These are phyloP conservation scores for Gallinago undulata DNA, from an alignment of 2,113 vertebrate genomes.

Conservation along the genomic window DNA sequence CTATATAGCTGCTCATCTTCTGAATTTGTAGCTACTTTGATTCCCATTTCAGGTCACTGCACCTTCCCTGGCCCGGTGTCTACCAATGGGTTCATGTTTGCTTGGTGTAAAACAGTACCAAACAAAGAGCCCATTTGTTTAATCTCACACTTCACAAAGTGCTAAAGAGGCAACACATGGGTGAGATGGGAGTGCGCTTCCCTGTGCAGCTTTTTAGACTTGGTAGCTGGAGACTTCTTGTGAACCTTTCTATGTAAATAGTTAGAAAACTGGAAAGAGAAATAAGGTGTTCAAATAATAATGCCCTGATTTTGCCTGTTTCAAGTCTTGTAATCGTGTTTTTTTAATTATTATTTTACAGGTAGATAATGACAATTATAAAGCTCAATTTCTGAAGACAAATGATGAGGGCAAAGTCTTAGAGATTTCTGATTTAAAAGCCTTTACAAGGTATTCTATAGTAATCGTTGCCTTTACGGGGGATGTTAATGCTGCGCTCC, in stretches of 20 bases:
- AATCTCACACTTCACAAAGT: rapidly evolving
- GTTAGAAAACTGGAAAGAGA: neutral
- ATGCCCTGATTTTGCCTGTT: neutral
- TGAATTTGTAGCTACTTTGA: neutral
- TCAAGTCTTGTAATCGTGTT: neutral
- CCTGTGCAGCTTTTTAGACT: neutral
- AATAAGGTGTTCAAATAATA: neutral
- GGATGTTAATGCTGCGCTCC: constrained; percentile 69
- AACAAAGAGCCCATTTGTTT: neutral
- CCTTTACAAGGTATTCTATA: constrained; percentile 89
- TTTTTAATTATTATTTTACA: constrained; percentile 41
- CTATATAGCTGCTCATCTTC: neutral
- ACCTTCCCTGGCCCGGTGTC: neutral
- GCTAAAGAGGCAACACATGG: neutral
- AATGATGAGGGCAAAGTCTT: constrained; percentile 79
- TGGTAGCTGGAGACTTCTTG: neutral
- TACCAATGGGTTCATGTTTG: neutral
- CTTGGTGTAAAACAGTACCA: neutral
- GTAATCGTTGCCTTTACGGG: constrained; percentile 88
- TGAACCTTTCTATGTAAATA: neutral
- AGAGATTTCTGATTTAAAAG: constrained; percentile 83
- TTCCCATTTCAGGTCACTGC: neutral
- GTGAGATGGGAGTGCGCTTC: neutral
- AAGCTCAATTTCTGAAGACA: constrained; percentile 77
- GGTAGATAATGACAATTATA: constrained; percentile 82